A percentile compares a stretch with the other conserved stretches of the same genome.
Evolutionary conservation across 2,797 vertebrate species (phyloP).

Genomic region (Crenichthys baileyi): DNA sequence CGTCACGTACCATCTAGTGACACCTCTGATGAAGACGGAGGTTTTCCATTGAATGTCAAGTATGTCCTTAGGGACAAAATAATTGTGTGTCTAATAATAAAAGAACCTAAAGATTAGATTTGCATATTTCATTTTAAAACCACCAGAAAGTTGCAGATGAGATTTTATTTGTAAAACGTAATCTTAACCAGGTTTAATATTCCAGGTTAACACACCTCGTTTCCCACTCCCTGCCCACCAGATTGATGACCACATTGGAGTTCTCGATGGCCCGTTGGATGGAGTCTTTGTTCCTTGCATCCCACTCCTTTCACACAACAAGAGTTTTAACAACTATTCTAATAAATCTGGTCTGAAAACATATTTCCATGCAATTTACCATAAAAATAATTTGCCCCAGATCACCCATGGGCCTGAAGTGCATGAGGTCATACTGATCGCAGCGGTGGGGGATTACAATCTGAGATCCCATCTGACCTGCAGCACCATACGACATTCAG

Average conservation of each 20-base stretch:
- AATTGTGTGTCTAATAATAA: too few relatives aligned
- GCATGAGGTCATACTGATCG: constrained; percentile 91
- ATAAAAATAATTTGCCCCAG: constrained; percentile 93
- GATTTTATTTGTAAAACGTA: background rate
- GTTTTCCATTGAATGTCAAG: too few relatives aligned
- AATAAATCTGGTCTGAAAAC: too few relatives aligned
- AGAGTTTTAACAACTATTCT: background rate
- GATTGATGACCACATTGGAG: constrained; percentile 95
- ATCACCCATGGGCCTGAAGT: constrained; percentile 94
- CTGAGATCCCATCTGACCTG: constrained; percentile 94
- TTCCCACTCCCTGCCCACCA: constrained; percentile 94
- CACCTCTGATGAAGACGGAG: too few relatives aligned
- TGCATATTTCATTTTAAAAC: background rate
- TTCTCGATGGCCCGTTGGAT: constrained; percentile 87
- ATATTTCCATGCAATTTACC: constrained; percentile 71
- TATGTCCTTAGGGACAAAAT: too few relatives aligned
- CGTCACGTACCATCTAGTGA: too few relatives aligned
- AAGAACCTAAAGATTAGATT: too few relatives aligned
- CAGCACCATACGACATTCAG: constrained; percentile 21
- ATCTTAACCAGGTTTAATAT: background rate
- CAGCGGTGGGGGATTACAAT: constrained; percentile 90
- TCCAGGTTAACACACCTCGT: constrained; percentile 81
- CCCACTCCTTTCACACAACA: constrained; percentile 87
- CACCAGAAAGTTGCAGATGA: background rate
- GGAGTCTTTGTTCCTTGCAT: constrained; percentile 87